Evolutionary conservation across 2,797 vertebrate genomes (phyloP).

Genomic region (Natrix natrix): DNA sequence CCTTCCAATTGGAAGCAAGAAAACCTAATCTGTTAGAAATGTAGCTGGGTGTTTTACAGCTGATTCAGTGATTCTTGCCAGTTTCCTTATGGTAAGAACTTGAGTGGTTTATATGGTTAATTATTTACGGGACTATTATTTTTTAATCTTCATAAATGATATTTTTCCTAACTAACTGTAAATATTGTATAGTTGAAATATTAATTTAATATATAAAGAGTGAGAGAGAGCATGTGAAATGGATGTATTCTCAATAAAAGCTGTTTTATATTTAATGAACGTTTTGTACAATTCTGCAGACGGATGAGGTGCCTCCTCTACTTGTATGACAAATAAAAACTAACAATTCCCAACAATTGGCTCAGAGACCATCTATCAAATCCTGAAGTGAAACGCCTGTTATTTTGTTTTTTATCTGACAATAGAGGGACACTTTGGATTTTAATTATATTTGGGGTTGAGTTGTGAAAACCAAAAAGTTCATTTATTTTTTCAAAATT

Average conservation of each 20-base stretch:
- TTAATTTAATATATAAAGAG: conserved; percentile 68
- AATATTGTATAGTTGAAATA: conserved; percentile 74
- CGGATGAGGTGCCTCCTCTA: conserved; percentile 28
- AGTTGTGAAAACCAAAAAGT: neutral
- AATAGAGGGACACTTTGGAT: neutral
- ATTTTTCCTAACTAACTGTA: conserved; percentile 63
- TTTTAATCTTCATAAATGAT: conserved; percentile 34
- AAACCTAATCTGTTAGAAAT: fast-evolving
- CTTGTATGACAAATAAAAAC: conserved; percentile 63
- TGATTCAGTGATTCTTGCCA: neutral
- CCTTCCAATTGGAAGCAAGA: conserved; percentile 51
- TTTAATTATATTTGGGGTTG: neutral
- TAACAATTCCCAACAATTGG: conserved; percentile 11
- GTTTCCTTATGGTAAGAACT: neutral
- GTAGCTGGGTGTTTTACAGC: neutral
- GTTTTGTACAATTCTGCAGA: conserved; percentile 49
- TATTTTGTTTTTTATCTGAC: neutral
- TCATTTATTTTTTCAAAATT: neutral
- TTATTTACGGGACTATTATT: conserved; percentile 20
- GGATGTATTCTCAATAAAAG: neutral
- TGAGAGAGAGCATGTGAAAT: neutral
- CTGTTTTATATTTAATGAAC: conserved; percentile 65
- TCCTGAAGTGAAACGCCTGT: neutral
- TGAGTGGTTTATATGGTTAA: conserved; percentile 46
- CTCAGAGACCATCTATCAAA: neutral